Evolutionary conservation across 2,113 vertebrate genomes (phyloP).

Genomic region (Pan troglodytes): DNA sequence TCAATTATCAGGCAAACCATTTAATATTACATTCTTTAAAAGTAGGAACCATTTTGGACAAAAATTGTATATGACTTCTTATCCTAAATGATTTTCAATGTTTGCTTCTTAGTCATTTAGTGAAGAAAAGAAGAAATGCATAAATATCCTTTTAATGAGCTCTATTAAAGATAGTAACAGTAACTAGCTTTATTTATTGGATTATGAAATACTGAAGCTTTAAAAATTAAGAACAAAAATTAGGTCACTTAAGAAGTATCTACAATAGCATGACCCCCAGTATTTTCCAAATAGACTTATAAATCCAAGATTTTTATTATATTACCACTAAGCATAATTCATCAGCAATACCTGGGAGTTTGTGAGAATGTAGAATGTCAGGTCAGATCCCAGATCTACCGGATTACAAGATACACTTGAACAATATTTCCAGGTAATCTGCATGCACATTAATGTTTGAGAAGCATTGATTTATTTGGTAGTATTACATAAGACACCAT

Average conservation of each 20-base stretch:
- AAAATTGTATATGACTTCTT: not conserved
- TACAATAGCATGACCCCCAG: not conserved
- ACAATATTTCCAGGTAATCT: too few species aligned
- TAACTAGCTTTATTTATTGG: not conserved
- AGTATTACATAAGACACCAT: not conserved
- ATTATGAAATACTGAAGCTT: not conserved
- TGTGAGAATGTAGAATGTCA: too few species aligned
- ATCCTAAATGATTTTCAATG: not conserved
- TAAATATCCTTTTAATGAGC: not conserved
- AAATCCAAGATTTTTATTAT: not conserved
- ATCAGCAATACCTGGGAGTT: not conserved
- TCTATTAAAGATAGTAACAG: not conserved
- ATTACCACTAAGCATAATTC: too few species aligned
- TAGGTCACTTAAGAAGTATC: not conserved
- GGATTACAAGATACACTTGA: too few species aligned
- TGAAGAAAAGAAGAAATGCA: not conserved
- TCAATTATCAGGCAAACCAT: not conserved
- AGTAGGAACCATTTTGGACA: not conserved
- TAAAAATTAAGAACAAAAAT: not conserved
- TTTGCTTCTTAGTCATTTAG: not conserved
- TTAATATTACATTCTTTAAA: not conserved
- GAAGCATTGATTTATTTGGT: not conserved
- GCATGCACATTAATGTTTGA: too few species aligned
- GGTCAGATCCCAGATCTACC: too few species aligned
- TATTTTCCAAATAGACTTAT: not conserved